Evolutionary conservation across 2,113 vertebrate genomes (phyloP).

Genomic region (Sisor rabdophorus): DNA sequence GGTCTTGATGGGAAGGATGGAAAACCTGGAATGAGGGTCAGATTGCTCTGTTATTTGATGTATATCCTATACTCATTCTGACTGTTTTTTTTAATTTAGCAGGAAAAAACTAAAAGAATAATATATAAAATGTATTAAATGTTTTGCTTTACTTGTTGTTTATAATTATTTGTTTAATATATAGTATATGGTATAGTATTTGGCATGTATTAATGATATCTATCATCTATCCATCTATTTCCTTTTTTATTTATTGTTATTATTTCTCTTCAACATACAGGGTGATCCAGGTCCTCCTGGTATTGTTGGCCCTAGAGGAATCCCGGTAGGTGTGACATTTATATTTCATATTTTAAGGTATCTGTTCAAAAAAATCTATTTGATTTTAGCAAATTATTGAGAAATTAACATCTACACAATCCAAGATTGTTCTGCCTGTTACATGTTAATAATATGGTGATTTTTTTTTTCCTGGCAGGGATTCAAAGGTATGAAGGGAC

Average conservation of each 20-base stretch:
- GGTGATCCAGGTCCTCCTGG: slow-evolving; percentile 81
- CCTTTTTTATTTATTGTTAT: slow-evolving; percentile 14
- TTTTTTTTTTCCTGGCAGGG: slow-evolving; percentile 63
- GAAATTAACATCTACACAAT: not conserved
- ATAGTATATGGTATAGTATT: no score
- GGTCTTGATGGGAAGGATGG: slow-evolving; percentile 90
- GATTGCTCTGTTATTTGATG: slow-evolving; percentile 33
- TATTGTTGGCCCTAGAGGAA: slow-evolving; percentile 80
- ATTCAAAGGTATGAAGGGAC: slow-evolving; percentile 80
- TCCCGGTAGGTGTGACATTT: slow-evolving; percentile 72
- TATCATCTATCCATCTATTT: not conserved
- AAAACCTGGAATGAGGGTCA: slow-evolving; percentile 84
- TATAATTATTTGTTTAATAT: not conserved
- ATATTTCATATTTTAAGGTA: slow-evolving; percentile 7
- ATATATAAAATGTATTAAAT: not conserved
- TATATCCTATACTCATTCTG: not conserved
- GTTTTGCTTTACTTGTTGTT: not conserved
- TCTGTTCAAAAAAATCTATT: not conserved
- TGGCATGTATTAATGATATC: no score
- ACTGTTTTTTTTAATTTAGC: not conserved
- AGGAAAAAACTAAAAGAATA: not conserved
- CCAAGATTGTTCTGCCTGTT: slow-evolving; percentile 7
- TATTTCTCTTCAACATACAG: slow-evolving; percentile 60
- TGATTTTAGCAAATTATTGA: not conserved
- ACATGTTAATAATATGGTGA: not conserved